Evolutionary conservation across 2,113 vertebrate species (phyloP).

Genomic region (Lucifuga dentata): DNA sequence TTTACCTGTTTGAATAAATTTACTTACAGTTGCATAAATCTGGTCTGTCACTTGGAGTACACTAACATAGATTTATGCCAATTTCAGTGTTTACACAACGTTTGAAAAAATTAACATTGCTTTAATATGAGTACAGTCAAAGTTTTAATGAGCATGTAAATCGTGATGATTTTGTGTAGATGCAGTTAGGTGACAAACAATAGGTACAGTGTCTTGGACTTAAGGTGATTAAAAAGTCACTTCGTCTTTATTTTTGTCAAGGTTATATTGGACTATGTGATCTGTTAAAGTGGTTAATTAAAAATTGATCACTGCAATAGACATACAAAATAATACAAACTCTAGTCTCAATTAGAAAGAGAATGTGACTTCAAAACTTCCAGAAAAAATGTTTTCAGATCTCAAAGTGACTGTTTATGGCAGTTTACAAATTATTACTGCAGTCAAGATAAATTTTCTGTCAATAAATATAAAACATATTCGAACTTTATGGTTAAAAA

Average conservation of each 20-base stretch:
- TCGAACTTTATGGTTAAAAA: neutral
- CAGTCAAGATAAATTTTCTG: slow-evolving; percentile 30
- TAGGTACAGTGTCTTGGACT: neutral
- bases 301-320: slow-evolving; percentile 57
- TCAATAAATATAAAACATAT: slow-evolving; percentile 13
- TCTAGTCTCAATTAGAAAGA: slow-evolving; percentile 55
- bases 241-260: slow-evolving; percentile 36
- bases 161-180: too few relatives aligned
- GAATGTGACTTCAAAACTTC: slow-evolving; percentile 47
- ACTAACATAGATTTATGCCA: too few relatives aligned
- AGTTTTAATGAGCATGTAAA: too few relatives aligned
- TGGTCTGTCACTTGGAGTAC: too few relatives aligned
- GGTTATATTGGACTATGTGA: slow-evolving; percentile 19
- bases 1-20: too few relatives aligned
- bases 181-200: too few relatives aligned
- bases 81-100: too few relatives aligned
- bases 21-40: too few relatives aligned
- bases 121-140: too few relatives aligned
- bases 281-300: slow-evolving; percentile 46
- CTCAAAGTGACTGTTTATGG: slow-evolving; percentile 46
- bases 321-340: too few relatives aligned
- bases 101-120: too few relatives aligned
- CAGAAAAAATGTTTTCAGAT: slow-evolving; percentile 51
- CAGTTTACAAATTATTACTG: slow-evolving; percentile 44
- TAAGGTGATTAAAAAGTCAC: slow-evolving; percentile 8